Conservation (phyloP, 2,113 vertebrate species). For the Edolisoma coerulescens region DNA sequence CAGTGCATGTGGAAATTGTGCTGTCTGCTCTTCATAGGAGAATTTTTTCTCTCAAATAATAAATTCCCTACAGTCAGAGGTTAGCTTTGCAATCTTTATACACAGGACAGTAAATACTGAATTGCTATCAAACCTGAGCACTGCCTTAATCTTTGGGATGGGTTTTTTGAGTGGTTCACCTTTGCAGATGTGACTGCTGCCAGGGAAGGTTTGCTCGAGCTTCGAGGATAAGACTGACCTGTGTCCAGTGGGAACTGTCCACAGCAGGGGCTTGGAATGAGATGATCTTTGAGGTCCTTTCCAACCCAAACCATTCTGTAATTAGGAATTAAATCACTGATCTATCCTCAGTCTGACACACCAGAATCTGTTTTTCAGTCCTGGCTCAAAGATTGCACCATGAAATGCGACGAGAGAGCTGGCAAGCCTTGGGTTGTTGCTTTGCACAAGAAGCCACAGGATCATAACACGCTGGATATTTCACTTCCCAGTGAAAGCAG, state of each 20-base stretch:
- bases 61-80: background rate
- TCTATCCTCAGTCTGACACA: background rate
- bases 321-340: background rate
- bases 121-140: background rate
- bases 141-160: background rate
- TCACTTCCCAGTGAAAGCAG: background rate
- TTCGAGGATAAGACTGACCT: background rate
- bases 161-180: background rate
- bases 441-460: background rate
- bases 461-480: background rate
- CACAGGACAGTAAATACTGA: background rate
- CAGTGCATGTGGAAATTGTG: background rate
- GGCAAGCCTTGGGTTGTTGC: background rate
- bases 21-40: background rate
- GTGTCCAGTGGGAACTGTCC: background rate
- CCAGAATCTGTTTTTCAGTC: background rate
- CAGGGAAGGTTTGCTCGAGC: background rate
- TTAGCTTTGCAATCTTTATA: background rate
- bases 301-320: background rate
- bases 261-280: background rate
- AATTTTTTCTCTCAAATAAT: background rate
- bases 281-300: background rate
- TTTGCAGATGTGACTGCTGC: background rate
- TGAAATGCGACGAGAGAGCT: rapidly evolving
- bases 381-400: background rate